Percentiles rank a stretch among this genome's conserved stretches.
These are phyloP conservation scores for Caloenas nicobarica DNA, from an alignment of 2,113 vertebrate genomes.

Conservation along the genomic window DNA sequence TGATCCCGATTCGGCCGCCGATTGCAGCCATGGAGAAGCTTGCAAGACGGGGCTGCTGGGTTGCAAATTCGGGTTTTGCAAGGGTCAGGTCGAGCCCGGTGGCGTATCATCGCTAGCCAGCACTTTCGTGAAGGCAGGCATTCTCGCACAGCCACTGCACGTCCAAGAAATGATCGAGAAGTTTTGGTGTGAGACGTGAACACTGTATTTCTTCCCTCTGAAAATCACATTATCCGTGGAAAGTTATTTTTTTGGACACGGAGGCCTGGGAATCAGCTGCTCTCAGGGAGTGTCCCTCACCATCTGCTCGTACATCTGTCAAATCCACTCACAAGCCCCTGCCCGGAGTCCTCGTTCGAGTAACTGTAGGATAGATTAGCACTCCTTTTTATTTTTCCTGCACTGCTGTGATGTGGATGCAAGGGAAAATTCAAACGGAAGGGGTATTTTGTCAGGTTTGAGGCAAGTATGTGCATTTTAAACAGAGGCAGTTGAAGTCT, in stretches of 20 bases:
- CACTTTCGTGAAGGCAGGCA: background rate
- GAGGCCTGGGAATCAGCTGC: constrained; percentile 42
- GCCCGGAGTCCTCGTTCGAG: background rate
- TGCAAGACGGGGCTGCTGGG: fast-evolving
- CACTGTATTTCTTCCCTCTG: constrained; percentile 28
- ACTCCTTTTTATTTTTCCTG: constrained; percentile 27
- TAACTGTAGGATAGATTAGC: constrained; percentile 48
- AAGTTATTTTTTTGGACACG: constrained; percentile 38
- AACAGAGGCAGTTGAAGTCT: background rate
- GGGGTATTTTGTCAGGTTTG: background rate
- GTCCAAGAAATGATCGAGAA: background rate
- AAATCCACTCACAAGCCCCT: constrained; percentile 42
- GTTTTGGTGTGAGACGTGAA: background rate
- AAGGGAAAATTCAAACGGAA: background rate
- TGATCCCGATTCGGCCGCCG: background rate
- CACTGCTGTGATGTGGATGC: background rate
- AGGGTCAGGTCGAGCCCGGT: background rate
- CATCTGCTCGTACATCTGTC: constrained; percentile 56
- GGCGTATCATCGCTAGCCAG: background rate
- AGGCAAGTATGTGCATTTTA: background rate
- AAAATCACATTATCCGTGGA: constrained; percentile 41
- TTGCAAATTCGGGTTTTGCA: background rate
- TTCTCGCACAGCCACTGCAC: background rate
- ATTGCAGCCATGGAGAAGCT: background rate
- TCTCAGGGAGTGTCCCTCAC: constrained; percentile 39